Evolutionary conservation across 2,797 vertebrate species (phyloP), one percentile per base, ranked within the genome.

Genomic region (Philypnodon macrostomus): DNA sequence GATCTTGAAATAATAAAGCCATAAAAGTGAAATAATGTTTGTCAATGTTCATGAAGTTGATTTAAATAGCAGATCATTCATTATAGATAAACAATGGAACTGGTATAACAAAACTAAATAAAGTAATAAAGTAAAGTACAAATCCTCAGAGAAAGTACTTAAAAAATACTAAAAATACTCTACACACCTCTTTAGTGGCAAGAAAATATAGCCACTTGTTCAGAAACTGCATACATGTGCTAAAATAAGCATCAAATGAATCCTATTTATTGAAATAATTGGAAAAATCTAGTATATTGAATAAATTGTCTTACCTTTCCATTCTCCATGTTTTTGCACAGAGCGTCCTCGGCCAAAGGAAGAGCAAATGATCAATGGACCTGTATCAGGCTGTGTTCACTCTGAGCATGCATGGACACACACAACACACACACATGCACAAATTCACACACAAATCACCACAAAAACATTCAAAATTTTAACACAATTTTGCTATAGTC

Each of bases 361-460:
- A 5, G 33, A 26, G 78, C 70, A 70, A 85, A 85, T 84, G 76
- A 85, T 80, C 81, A 84, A 57, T 79, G 66, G 39, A 48, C 21
- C n/a, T 15, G 16, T 38, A 83, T 83, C 83, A 87, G 77, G 76
- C 79, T 42, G 53, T 75, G 80, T 74, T 55, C 76, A 83, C 77
- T 54, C 58, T 15, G 53, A 47, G 40, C 46, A 58, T 18, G 39
- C 38, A 4, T 29, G 30, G 10, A 27, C 47, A 34, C n/a, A 26
- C 10, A 3, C 32, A 10, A 51, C 15, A 19, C 15, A 34, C 21
- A 39, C 13, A 9, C 41, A 4, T 16, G 7, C 18, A 12, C 19
- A 19, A 21, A 46, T n/a, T n/a, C n/a, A n/a, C 8, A 11, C 10
- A 47, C n/a, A 21, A 11, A 31, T 3, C n/a, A 14, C 8, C 14